Base-by-base conservation (phyloP, 2,888 invertebrate species). In the Cynaeus angustus region DNA sequence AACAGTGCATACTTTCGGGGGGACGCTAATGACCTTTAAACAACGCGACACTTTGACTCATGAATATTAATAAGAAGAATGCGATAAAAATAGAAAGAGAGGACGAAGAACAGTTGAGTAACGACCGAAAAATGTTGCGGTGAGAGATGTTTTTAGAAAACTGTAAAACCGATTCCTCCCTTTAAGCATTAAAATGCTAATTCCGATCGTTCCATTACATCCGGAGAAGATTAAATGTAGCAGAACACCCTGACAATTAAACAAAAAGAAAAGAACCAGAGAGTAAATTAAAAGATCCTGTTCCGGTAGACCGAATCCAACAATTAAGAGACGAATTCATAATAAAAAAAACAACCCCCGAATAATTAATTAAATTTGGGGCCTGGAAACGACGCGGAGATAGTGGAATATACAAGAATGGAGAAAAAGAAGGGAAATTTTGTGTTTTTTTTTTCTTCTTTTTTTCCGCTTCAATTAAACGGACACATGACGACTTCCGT, bases 171-270 rank as follows among this genome's bases (percentile, higher is more conserved):
- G 45, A 45, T 45, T 9, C 6, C 8, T 46, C 13, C 46, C n/a
- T n/a, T n/a, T 46, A 16, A 46, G 16, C 46, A 46, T 46, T 21
- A 46, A 46, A 46, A 46, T 46, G 46, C 46, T 46, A 46, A 46
- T 46, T 46, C 46, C 21, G 16, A 46, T 21, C 46, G 16, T 46
- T 46, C 13, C 46, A 16, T 46, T 16, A 46, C 46, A 16, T 21
- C 21, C 13, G 3, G 21, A 21, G 16, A 9, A 10, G 16, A 21
- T 50, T 28, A 50, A 50, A 50, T 50, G 48, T 50, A 50, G 48
- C 48, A 50, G 48, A 50, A 50, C 48, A 10, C 28, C 48, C 48
- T 50, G 26, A 50, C 48, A 50, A 50, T 50, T 50, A 50, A 50
- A 28, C 28, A 50, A 50, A 50, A 50, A 28, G 48, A 50, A 21